phyloP scores from a whole-genome alignment of 2,113 vertebrate genomes.

The Capra hircus region DNA sequence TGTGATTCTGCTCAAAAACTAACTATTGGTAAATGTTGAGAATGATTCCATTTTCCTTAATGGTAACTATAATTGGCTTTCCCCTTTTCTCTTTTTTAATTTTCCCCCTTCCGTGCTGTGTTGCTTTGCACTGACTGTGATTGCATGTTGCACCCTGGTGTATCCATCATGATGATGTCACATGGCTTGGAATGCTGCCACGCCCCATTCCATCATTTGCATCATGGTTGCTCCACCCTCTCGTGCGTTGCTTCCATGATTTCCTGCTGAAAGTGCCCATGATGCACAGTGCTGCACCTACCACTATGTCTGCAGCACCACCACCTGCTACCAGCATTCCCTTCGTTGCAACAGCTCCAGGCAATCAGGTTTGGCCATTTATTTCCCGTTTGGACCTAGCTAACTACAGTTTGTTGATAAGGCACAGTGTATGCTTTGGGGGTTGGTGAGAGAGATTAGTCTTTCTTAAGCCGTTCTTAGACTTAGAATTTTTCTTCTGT shows the following conservation, averaged over 20 bases:
- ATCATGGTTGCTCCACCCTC: conserved; percentile 90
- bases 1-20: conserved; percentile 83
- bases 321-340: conserved; percentile 96
- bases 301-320: conserved; percentile 97
- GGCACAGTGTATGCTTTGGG: conserved; percentile 52
- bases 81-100: conserved; percentile 85
- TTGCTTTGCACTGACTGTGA: conserved; percentile 86
- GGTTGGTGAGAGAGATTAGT: conserved; percentile 41
- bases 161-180: conserved; percentile 90
- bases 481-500: not conserved
- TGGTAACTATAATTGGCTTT: conserved; percentile 91
- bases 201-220: conserved; percentile 85
- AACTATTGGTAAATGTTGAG: conserved; percentile 80
- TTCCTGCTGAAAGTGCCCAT: conserved; percentile 97
- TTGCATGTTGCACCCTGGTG: conserved; percentile 85
- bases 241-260: conserved; percentile 90
- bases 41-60: conserved; percentile 86
- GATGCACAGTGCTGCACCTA: conserved; percentile 98
- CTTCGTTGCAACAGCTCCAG: conserved; percentile 94
- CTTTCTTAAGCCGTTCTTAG: not conserved
- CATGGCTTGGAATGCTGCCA: conserved; percentile 90
- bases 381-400: conserved; percentile 79
- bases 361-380: conserved; percentile 99
- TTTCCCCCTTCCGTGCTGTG: conserved; percentile 78
- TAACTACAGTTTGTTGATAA: conserved; percentile 41